These are phyloP conservation scores for Cerastis rubricosa DNA, from an alignment of 2,888 invertebrate species.

Conservation along the genomic window DNA sequence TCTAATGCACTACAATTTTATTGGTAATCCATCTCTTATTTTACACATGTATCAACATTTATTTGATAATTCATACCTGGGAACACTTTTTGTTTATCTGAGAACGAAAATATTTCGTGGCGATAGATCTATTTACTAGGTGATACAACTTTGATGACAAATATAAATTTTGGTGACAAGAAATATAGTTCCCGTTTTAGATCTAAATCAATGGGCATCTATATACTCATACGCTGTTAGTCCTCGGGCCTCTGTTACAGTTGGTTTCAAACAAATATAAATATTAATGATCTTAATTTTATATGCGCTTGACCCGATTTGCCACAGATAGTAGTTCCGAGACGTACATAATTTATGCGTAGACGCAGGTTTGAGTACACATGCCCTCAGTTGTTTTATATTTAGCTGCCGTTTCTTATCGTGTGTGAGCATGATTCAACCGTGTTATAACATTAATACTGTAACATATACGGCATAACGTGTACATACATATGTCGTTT, in stretches of 20 bases:
- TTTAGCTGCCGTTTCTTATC: conserved; percentile 2
- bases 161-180: too few species aligned
- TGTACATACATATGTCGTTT: not conserved
- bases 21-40: too few species aligned
- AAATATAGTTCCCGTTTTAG: too few species aligned
- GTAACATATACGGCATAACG: not conserved
- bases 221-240: not conserved
- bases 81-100: too few species aligned
- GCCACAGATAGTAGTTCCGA: conserved; percentile 7
- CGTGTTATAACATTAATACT: not conserved
- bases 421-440: conserved; percentile 5
- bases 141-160: too few species aligned
- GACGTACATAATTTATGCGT: conserved; percentile 5
- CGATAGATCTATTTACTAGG: too few species aligned
- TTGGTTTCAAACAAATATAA: not conserved
- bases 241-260: not conserved
- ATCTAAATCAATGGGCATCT: not conserved
- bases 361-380: conserved; percentile 28
- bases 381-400: not conserved
- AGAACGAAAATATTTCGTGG: too few species aligned
- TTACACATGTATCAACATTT: too few species aligned
- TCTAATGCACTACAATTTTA: too few species aligned
- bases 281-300: not conserved
- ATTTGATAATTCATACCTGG: too few species aligned
- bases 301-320: conserved; percentile 5